A percentile compares a stretch with the other conserved stretches of the same genome.
Conservation (phyloP, 92 coral and sea anemone species). For the Hydrozoanthus gracilis region DNA sequence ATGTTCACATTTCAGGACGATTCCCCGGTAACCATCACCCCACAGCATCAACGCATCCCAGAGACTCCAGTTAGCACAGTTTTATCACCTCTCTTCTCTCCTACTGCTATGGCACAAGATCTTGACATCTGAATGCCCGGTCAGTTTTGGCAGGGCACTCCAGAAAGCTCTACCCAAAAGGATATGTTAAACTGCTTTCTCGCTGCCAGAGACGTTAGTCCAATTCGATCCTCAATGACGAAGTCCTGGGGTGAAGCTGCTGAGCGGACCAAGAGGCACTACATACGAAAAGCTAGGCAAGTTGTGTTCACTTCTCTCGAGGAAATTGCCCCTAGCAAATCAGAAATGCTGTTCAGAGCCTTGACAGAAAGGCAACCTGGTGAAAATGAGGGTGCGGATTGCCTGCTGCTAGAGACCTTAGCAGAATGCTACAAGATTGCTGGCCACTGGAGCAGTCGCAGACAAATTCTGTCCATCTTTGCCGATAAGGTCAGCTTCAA, state of each 20-base stretch:
- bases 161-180: conserved; percentile 25
- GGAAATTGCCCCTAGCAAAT: conserved; percentile 49
- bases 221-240: conserved; percentile 43
- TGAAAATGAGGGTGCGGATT: conserved; percentile 36
- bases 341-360: conserved; percentile 50
- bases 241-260: conserved; percentile 57
- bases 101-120: conserved; percentile 33
- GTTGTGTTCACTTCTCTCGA: conserved; percentile 49
- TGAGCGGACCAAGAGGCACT: conserved; percentile 54
- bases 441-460: conserved; percentile 50
- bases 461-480: conserved; percentile 60
- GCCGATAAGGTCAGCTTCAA: conserved; percentile 59
- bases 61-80: conserved; percentile 8
- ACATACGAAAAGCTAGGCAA: conserved; percentile 57
- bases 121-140: conserved; percentile 41
- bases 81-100: conserved; percentile 34
- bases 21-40: conserved; percentile 26
- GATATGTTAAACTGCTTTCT: conserved; percentile 57
- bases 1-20: conserved; percentile 23
- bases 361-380: conserved; percentile 28
- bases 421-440: conserved; percentile 59
- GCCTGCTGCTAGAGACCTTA: conserved; percentile 46
- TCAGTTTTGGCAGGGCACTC: conserved; percentile 30
- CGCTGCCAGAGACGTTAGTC: conserved; percentile 60
- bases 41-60: conserved; percentile 40